These are phyloP conservation scores for Hyperoplus immaculatus DNA, from an alignment of 2,797 vertebrate species.

Conservation along the genomic window DNA sequence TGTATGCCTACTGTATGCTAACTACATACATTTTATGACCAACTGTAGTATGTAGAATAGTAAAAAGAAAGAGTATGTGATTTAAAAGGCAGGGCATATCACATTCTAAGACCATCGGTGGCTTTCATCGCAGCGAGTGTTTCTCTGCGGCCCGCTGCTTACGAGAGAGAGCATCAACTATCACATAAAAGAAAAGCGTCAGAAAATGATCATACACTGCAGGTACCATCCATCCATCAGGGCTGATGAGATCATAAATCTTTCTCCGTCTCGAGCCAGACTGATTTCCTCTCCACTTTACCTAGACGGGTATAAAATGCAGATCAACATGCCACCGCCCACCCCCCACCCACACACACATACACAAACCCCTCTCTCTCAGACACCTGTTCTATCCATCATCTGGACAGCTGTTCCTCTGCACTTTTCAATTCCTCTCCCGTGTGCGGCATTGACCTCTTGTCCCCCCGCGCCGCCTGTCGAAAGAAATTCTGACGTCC, in stretches of 20 bases:
- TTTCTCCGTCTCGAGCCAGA: constrained; percentile 49
- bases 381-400: constrained; percentile 76
- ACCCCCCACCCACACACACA: constrained; percentile 27
- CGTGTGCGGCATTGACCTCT: constrained; percentile 49
- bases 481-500: constrained; percentile 38
- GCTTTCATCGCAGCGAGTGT: constrained; percentile 24
- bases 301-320: constrained; percentile 72
- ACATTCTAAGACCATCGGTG: neutral
- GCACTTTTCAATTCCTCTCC: constrained; percentile 51
- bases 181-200: constrained; percentile 34
- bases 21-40: too few species aligned
- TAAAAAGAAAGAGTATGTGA: too few species aligned
- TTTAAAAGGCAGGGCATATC: too few species aligned
- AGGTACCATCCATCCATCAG: constrained; percentile 66
- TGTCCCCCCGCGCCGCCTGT: constrained; percentile 16
- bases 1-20: too few species aligned
- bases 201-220: constrained; percentile 55
- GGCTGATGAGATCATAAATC: constrained; percentile 75
- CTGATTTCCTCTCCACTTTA: constrained; percentile 70
- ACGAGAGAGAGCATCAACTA: constrained; percentile 49
- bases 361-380: constrained; percentile 11
- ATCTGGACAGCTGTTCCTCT: constrained; percentile 72
- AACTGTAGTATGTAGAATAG: too few species aligned
- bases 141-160: constrained; percentile 33
- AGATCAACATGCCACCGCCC: constrained; percentile 61